These are phyloP conservation scores for Tetranychus piercei DNA, from an alignment of 2,888 invertebrate species.

Conservation along the genomic window DNA sequence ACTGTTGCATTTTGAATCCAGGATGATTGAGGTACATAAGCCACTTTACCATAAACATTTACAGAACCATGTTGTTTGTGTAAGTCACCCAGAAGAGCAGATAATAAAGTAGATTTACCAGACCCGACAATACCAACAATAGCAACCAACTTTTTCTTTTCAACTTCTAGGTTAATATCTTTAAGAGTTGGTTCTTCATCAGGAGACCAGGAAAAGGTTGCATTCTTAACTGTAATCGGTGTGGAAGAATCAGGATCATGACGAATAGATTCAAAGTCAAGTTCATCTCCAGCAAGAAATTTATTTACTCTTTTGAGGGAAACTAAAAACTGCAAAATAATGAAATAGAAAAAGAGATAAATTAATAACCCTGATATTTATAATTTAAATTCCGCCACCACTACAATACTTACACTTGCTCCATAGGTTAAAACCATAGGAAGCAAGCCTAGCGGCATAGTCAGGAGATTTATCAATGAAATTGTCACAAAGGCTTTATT, in stretches of 20 bases:
- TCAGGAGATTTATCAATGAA: constrained; percentile 33
- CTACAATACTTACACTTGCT: constrained; percentile 9
- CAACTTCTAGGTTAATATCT: constrained; percentile 22
- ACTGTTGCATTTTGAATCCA: constrained; percentile 27
- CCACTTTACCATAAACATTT: constrained; percentile 13
- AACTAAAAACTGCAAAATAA: constrained; percentile 10
- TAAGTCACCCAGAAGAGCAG: constrained; percentile 28
- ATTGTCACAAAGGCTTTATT: constrained; percentile 33
- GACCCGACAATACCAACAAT: constrained; percentile 26
- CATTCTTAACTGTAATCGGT: neutral
- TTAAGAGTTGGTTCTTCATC: constrained; percentile 2
- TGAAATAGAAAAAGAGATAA: neutral
- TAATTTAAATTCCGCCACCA: constrained; percentile 37
- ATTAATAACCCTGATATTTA: neutral
- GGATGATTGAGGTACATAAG: constrained; percentile 19
- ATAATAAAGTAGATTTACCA: constrained; percentile 26
- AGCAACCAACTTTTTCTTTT: constrained; percentile 23
- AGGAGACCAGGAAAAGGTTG: neutral
- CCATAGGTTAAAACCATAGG: constrained; percentile 21
- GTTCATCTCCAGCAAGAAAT: neutral
- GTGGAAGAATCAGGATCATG: neutral
- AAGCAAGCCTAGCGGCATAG: constrained; percentile 25
- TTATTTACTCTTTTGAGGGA: constrained; percentile 50
- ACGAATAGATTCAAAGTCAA: neutral
- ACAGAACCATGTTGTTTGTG: constrained; percentile 24